A percentile compares a stretch with the other conserved stretches of the same genome.
These are phyloP conservation scores for Lucifuga dentata DNA, from an alignment of 2,113 vertebrate species.

Conservation along the genomic window DNA sequence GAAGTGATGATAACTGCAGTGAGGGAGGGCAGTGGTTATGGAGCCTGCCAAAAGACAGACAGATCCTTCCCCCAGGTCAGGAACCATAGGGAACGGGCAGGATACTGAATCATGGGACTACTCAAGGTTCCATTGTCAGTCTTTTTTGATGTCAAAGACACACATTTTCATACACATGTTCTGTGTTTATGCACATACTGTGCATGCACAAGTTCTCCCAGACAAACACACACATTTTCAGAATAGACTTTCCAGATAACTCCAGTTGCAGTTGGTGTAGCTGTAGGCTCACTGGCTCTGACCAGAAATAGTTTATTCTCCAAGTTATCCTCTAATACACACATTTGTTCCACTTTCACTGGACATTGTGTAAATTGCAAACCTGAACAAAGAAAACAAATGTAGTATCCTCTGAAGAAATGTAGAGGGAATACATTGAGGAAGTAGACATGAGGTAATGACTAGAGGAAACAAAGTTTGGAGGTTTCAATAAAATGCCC, in stretches of 20 bases:
- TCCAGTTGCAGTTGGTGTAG: constrained; percentile 14
- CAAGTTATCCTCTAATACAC: constrained; percentile 37
- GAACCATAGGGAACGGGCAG: constrained; percentile 63
- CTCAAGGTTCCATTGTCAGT: constrained; percentile 64
- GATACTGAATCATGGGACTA: constrained; percentile 64
- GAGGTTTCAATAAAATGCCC: constrained; percentile 48
- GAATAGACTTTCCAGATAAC: constrained; percentile 54
- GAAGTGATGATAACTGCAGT: constrained; percentile 70
- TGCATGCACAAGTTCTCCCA: constrained; percentile 31
- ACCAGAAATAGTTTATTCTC: constrained; percentile 20
- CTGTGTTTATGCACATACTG: constrained; percentile 50
- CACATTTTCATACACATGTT: constrained; percentile 63
- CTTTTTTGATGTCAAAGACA: constrained; percentile 69
- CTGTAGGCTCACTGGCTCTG: not conserved
- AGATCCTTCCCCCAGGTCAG: constrained; percentile 67
- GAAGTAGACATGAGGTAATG: constrained; percentile 60
- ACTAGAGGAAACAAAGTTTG: constrained; percentile 42
- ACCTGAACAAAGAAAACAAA: constrained; percentile 36
- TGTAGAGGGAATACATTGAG: constrained; percentile 25
- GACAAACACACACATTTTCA: constrained; percentile 19
- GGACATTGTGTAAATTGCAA: constrained; percentile 24
- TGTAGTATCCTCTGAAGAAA: constrained; percentile 31
- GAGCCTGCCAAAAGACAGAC: constrained; percentile 66
- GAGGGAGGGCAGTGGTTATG: constrained; percentile 63
- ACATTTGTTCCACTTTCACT: constrained; percentile 32